Evolutionary conservation across 2,797 vertebrate species (phyloP).

Genomic region (Rhinella marina): DNA sequence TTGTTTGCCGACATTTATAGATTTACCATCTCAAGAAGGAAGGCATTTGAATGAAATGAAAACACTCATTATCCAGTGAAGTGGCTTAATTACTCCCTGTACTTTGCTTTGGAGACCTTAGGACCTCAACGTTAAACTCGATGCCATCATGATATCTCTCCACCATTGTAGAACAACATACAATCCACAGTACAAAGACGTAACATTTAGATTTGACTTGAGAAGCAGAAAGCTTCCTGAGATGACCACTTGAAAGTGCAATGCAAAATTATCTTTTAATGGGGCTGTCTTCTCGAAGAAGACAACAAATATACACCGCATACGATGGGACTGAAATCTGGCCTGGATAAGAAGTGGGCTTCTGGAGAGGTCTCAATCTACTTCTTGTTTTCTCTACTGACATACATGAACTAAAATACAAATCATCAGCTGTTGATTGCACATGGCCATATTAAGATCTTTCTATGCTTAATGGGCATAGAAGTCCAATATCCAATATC

Average conservation of each 20-base stretch:
- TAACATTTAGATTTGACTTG: not conserved
- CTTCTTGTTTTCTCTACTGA: not conserved
- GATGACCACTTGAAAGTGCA: not conserved
- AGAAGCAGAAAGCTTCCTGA: not conserved
- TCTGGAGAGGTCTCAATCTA: not conserved
- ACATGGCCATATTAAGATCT: too few species aligned
- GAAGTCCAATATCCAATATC: too few species aligned
- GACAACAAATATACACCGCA: too few species aligned
- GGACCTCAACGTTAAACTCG: not conserved
- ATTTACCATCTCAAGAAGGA: not conserved
- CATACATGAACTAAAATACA: not conserved
- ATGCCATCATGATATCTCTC: not conserved
- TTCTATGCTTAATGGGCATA: too few species aligned
- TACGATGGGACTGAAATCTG: too few species aligned
- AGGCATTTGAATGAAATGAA: not conserved
- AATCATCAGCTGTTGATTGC: too few species aligned
- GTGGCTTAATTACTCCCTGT: constrained; percentile 19
- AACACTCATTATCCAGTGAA: not conserved
- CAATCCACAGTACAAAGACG: not conserved
- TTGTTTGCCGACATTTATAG: not conserved
- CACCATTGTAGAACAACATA: not conserved
- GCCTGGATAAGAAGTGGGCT: not conserved
- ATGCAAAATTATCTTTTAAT: too few species aligned
- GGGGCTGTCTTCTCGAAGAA: too few species aligned
- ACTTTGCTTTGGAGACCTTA: not conserved